Percentiles rank a stretch among this genome's conserved stretches.
phyloP scores from a whole-genome alignment of 2,113 vertebrate genomes.

The Rutilus rutilus region DNA sequence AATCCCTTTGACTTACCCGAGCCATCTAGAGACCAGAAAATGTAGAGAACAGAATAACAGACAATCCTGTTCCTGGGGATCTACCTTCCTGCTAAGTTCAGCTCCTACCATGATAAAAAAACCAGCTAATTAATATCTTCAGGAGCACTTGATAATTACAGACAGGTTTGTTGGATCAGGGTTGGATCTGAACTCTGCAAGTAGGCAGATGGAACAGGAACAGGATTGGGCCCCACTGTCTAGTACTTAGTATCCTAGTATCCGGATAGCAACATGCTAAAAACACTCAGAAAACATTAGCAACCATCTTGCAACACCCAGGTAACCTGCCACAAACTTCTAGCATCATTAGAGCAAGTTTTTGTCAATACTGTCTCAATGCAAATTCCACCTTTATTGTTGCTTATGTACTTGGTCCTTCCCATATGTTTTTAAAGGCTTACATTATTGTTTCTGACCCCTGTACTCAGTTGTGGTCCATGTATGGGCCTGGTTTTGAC shows the following conservation, averaged over 20 bases:
- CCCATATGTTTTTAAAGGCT: background rate
- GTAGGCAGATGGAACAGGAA: no score
- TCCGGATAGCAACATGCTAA: background rate
- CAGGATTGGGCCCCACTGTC: background rate
- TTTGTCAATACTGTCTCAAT: background rate
- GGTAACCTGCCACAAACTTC: background rate
- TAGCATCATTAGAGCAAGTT: background rate
- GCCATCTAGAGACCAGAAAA: background rate
- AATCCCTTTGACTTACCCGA: background rate
- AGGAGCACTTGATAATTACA: no score
- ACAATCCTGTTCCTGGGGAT: no score
- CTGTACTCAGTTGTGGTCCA: background rate
- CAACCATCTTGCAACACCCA: background rate
- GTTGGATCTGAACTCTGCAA: no score
- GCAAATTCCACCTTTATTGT: background rate
- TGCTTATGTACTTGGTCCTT: background rate
- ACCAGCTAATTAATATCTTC: no score
- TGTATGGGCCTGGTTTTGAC: background rate
- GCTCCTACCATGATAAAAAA: no score
- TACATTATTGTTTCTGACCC: slow-evolving; percentile 5
- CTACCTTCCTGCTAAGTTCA: no score
- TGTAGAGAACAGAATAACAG: no score
- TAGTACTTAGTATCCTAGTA: background rate
- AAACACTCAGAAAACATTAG: background rate
- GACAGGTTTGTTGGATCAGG: no score